These are phyloP conservation scores for Herpailurus yagouaroundi DNA, from an alignment of 2,113 vertebrate species.

Conservation along the genomic window DNA sequence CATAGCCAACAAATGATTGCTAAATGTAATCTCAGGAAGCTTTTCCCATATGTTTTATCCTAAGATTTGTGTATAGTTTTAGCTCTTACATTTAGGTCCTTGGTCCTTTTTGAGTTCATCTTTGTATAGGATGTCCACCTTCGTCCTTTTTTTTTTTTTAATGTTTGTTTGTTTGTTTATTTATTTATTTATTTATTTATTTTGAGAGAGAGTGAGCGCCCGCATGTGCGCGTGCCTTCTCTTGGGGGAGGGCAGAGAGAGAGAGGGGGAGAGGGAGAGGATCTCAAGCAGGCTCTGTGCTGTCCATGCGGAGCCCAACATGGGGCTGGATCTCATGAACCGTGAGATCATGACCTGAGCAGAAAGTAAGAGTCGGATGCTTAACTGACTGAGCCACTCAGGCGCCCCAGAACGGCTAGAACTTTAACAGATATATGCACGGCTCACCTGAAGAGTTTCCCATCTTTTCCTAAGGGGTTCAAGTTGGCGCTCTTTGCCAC, in stretches of 20 bases:
- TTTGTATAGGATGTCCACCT: neutral
- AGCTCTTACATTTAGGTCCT: neutral
- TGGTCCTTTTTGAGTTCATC: neutral
- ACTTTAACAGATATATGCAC: neutral
- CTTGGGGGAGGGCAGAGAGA: no score
- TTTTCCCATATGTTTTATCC: neutral
- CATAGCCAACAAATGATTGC: neutral
- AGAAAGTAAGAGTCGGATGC: no score
- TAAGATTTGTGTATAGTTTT: neutral
- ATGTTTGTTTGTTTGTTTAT: no score
- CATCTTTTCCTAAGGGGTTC: neutral
- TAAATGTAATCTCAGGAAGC: neutral
- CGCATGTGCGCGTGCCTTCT: no score
- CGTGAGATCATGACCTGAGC: no score
- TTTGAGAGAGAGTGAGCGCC: no score
- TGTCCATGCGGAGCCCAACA: no score
- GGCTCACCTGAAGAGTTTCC: neutral
- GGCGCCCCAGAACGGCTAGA: neutral
- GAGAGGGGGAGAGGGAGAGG: no score
- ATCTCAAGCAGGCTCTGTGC: no score
- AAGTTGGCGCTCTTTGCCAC: neutral
- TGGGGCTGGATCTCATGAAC: no score
- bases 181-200: no score
- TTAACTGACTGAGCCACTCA: no score
- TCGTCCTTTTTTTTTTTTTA: neutral